These are phyloP conservation scores for Parelbella ahira DNA, from an alignment of 2,888 invertebrate genomes.

Conservation along the genomic window DNA sequence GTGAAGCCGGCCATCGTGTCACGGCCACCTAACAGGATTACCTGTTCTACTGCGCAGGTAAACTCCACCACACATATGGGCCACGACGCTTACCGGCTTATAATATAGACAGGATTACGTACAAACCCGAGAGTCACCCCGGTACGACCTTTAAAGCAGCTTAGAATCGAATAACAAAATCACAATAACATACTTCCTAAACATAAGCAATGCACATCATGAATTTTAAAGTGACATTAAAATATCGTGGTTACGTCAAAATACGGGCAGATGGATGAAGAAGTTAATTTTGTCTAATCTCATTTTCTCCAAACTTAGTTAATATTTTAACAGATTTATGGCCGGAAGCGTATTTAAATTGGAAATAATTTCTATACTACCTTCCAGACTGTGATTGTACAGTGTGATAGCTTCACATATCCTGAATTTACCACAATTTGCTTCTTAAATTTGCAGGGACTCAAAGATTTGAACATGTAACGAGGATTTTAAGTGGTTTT, in stretches of 20 bases:
- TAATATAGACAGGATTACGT: slow-evolving; percentile 48
- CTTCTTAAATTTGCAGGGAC: slow-evolving; percentile 12
- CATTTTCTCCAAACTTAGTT: no score
- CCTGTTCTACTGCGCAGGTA: slow-evolving; percentile 75
- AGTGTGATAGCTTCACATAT: no score
- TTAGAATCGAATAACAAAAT: slow-evolving; percentile 30
- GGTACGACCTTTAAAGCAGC: slow-evolving; percentile 36
- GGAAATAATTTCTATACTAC: no score
- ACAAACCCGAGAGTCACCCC: slow-evolving; percentile 39
- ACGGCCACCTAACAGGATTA: slow-evolving; percentile 80
- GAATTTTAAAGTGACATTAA: no score
- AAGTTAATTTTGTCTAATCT: no score
- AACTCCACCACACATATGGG: slow-evolving; percentile 56
- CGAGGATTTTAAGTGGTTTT: no score
- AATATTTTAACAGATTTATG: no score
- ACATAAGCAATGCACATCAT: slow-evolving; percentile 34
- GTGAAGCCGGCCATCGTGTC: slow-evolving; percentile 76
- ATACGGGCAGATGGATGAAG: no score
- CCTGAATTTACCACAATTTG: no score
- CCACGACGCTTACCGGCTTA: slow-evolving; percentile 54
- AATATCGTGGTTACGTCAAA: no score
- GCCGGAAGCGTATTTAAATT: no score
- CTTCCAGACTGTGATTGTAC: no score
- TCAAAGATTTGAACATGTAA: slow-evolving; percentile 23
- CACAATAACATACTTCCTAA: slow-evolving; percentile 15